Conservation (phyloP, 2,797 vertebrate species). For the Poeciliopsis presidionis region DNA sequence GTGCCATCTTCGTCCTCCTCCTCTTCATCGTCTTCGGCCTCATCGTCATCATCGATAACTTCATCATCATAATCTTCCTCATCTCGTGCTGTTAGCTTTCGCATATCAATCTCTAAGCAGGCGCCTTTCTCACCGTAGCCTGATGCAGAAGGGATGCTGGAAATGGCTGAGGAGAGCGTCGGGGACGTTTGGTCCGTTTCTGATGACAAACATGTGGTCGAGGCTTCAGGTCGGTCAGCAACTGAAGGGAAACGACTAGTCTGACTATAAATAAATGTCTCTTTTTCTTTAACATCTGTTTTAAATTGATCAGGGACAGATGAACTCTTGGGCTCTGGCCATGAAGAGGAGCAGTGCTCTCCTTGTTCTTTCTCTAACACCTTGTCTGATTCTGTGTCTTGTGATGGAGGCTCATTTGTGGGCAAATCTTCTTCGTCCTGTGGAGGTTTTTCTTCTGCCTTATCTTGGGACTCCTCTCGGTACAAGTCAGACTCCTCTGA, state of each 20-base stretch:
- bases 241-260: slow-evolving; percentile 78
- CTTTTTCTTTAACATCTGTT: slow-evolving; percentile 55
- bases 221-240: slow-evolving; percentile 65
- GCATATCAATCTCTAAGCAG: slow-evolving; percentile 75
- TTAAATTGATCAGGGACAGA: slow-evolving; percentile 38
- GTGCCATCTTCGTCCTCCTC: slow-evolving; percentile 72
- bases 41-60: slow-evolving; percentile 71
- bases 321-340: slow-evolving; percentile 43
- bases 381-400: slow-evolving; percentile 6
- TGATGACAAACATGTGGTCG: slow-evolving; percentile 56
- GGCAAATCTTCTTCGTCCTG: slow-evolving; percentile 42
- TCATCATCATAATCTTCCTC: slow-evolving; percentile 83
- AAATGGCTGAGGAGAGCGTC: slow-evolving; percentile 14
- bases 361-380: slow-evolving; percentile 52
- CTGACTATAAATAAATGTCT: slow-evolving; percentile 53
- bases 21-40: slow-evolving; percentile 69
- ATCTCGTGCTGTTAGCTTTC: slow-evolving; percentile 77
- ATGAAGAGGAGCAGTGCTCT: slow-evolving; percentile 43
- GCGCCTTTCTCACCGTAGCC: slow-evolving; percentile 73
- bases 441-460: slow-evolving; percentile 49
- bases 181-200: slow-evolving; percentile 54
- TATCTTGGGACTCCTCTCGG: slow-evolving; percentile 69
- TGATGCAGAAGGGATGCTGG: slow-evolving; percentile 30
- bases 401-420: slow-evolving; percentile 30
- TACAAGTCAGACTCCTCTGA: slow-evolving; percentile 77